Percentiles rank a stretch among this genome's conserved stretches.
phyloP scores from a whole-genome alignment of 2,888 invertebrate species.

The Cryptus armator region DNA sequence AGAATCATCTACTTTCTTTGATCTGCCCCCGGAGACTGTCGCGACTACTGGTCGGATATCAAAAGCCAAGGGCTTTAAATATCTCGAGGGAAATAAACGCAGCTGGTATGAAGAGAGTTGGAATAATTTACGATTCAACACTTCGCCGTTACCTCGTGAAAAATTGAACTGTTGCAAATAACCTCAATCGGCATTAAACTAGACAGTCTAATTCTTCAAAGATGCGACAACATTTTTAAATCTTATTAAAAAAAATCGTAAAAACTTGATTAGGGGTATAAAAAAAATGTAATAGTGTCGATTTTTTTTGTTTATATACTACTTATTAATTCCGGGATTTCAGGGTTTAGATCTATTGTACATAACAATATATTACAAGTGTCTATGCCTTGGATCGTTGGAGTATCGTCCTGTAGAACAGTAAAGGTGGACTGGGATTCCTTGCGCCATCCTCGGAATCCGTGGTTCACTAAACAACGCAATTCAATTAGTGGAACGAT shows the following conservation, averaged over 20 bases:
- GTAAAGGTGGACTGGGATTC: conserved; percentile 28
- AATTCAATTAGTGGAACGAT: conserved; percentile 81
- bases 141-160: neutral
- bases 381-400: conserved; percentile 3
- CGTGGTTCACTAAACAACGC: conserved; percentile 77
- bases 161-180: conserved; percentile 19
- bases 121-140: conserved; percentile 54
- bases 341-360: neutral
- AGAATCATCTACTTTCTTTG: conserved; percentile 62
- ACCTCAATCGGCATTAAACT: conserved; percentile 20
- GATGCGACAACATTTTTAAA: neutral
- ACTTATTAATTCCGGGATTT: too few relatives aligned
- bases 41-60: conserved; percentile 30
- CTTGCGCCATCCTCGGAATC: conserved; percentile 59
- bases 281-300: neutral
- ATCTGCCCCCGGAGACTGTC: conserved; percentile 53
- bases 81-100: conserved; percentile 67
- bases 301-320: neutral
- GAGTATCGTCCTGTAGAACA: conserved; percentile 3
- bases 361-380: neutral
- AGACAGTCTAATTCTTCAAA: neutral
- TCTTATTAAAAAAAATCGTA: conserved; percentile 1
- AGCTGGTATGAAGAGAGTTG: conserved; percentile 11
- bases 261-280: neutral
- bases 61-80: conserved; percentile 57